These are phyloP conservation scores for Lithophane socia DNA, from an alignment of 2,888 invertebrate genomes.

Conservation along the genomic window DNA sequence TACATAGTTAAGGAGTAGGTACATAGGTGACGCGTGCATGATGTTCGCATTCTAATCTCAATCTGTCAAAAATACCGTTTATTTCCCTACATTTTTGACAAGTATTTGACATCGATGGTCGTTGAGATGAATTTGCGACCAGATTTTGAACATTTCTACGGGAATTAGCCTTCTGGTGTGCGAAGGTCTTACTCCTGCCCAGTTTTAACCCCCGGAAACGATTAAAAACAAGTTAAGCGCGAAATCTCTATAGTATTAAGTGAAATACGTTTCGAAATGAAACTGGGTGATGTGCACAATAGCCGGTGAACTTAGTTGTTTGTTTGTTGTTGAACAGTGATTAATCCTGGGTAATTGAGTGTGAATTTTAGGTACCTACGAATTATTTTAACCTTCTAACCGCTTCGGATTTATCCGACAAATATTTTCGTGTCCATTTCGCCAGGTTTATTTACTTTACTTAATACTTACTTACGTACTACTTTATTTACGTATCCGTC, in stretches of 20 bases:
- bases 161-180: not conserved
- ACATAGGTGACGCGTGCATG: not conserved
- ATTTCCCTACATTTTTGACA: too few species aligned
- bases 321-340: conserved; percentile 37
- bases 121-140: too few species aligned
- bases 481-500: too few species aligned
- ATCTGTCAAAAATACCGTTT: too few species aligned
- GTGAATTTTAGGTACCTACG: not conserved
- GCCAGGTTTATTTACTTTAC: too few species aligned
- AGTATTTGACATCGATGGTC: too few species aligned
- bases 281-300: conserved; percentile 28
- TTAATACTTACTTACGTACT: too few species aligned
- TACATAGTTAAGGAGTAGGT: not conserved
- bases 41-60: too few species aligned
- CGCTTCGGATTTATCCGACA: too few species aligned
- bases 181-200: not conserved
- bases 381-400: too few species aligned
- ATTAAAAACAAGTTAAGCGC: conserved; percentile 34
- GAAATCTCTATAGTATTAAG: conserved; percentile 23
- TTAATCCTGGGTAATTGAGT: conserved; percentile 14
- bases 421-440: too few species aligned
- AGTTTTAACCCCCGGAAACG: conserved; percentile 9
- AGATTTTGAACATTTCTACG: not conserved
- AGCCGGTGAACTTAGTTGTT: conserved; percentile 13
- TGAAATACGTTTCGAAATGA: conserved; percentile 42